Evolutionary conservation across 2,797 vertebrate genomes (phyloP), one percentile per base, ranked within the genome.

Genomic region (Prunella strophiata): DNA sequence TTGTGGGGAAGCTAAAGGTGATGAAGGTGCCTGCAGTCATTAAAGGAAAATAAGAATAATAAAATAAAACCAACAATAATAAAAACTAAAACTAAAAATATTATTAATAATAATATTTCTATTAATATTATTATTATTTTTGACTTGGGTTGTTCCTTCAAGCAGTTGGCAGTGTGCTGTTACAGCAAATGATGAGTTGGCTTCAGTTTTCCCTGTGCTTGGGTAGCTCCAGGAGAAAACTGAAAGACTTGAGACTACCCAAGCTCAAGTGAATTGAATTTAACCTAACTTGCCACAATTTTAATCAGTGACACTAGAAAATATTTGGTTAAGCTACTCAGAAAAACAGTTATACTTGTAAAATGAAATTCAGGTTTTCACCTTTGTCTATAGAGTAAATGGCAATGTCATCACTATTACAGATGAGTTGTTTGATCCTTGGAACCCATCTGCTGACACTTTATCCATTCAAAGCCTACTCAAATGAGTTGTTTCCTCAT

Each of bases 371-470:
- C 38, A 38, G 27, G 15, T 50, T 86, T 78, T n/a, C 22, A 32
- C 15, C 9, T 48, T 71, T 79, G 77, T 25, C 20, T 38, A 0
- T 10, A 36, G 61, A n/a, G 36, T 19, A 27, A 42, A 50, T 79
- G 14, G 25, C 10, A 2, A 0, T 58, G 34, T 48, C 43, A 34
- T 65, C 32, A 3, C 2, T 42, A 13, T 76, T 36, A 8, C 20
- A 67, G 71, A 4, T 55, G 36, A n/a, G 29, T 9, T 42, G 17
- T 78, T 78, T 86, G n/a, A 13, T 51, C 13, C 32, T 36, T 48
- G 34, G 30, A 63, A 67, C 23, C 30, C 36, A 27, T 38, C 29
- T 81, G 3, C 16, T 63, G 54, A 8, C 16, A 42, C 10, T 54
- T 68, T 25, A 48, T 43, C 40, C 16, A 27, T 54, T 51, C 45